Conservation (phyloP, 2,113 vertebrate species). For the Myotis brandtii region DNA sequence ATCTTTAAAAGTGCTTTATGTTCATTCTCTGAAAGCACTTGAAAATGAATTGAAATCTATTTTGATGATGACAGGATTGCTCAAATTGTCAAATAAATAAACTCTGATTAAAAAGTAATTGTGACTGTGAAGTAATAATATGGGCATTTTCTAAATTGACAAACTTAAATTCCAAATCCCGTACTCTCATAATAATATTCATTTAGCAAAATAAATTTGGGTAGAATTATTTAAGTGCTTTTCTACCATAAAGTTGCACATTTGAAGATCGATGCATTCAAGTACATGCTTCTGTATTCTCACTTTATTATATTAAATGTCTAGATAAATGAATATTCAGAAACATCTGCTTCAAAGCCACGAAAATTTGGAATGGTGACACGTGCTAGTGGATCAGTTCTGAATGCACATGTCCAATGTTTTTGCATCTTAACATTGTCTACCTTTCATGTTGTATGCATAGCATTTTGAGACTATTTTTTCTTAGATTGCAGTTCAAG, state of each 20-base stretch:
- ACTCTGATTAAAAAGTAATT: background rate
- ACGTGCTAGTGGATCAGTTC: background rate
- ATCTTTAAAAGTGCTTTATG: background rate
- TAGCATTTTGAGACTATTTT: background rate
- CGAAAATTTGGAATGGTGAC: background rate
- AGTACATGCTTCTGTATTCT: slow-evolving; percentile 43
- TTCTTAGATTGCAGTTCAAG: background rate
- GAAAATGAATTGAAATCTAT: background rate
- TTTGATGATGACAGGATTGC: background rate
- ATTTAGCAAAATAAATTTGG: slow-evolving; percentile 54
- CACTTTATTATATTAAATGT: slow-evolving; percentile 1
- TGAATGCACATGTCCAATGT: rapidly evolving
- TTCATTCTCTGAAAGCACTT: background rate
- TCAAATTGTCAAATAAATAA: slow-evolving; percentile 1
- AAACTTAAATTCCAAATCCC: background rate
- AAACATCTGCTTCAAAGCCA: slow-evolving; percentile 34
- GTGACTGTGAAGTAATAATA: background rate
- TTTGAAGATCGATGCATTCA: slow-evolving; percentile 40
- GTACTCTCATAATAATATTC: slow-evolving; percentile 11
- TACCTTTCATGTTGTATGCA: background rate
- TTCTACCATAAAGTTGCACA: background rate
- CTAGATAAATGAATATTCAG: slow-evolving; percentile 50
- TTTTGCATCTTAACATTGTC: background rate
- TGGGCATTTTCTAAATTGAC: slow-evolving; percentile 3
- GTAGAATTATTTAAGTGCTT: slow-evolving; percentile 40